Percentiles rank a stretch among this genome's conserved stretches.
Evolutionary conservation across 2,888 invertebrate species (phyloP).

Genomic region (Cephus runcator): DNA sequence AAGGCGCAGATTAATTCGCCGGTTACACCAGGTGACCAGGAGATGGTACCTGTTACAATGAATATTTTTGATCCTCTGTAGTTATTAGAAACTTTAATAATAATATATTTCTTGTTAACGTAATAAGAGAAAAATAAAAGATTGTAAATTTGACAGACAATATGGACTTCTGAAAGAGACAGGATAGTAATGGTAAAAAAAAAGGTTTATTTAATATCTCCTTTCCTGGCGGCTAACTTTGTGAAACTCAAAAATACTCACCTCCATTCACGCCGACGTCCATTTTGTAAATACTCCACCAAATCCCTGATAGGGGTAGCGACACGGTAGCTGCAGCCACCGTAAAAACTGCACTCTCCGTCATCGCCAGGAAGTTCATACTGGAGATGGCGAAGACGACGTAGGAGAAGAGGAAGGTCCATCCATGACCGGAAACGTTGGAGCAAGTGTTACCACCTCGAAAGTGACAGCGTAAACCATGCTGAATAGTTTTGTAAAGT

Average conservation of each 20-base stretch:
- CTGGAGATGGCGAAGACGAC: conserved; percentile 66
- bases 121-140: background rate
- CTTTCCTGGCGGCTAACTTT: background rate
- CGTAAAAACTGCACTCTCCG: conserved; percentile 71
- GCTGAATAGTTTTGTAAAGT: conserved; percentile 49
- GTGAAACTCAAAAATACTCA: conserved; percentile 18
- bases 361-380: conserved; percentile 68
- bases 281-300: conserved; percentile 71
- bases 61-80: background rate
- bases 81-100: background rate
- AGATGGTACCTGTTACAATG: conserved; percentile 60
- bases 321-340: conserved; percentile 68
- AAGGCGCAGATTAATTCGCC: conserved; percentile 73
- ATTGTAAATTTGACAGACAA: background rate
- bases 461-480: conserved; percentile 58
- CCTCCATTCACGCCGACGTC: conserved; percentile 60
- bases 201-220: no score
- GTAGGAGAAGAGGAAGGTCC: conserved; percentile 68
- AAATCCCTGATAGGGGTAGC: conserved; percentile 69
- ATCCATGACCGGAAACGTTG: conserved; percentile 62
- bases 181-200: no score
- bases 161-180: no score
- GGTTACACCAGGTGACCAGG: conserved; percentile 70
- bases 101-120: background rate
- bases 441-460: conserved; percentile 43